Evolutionary conservation across 2,113 vertebrate species (phyloP), one percentile per base, ranked within the genome.

Genomic region (Sprattus sprattus): DNA sequence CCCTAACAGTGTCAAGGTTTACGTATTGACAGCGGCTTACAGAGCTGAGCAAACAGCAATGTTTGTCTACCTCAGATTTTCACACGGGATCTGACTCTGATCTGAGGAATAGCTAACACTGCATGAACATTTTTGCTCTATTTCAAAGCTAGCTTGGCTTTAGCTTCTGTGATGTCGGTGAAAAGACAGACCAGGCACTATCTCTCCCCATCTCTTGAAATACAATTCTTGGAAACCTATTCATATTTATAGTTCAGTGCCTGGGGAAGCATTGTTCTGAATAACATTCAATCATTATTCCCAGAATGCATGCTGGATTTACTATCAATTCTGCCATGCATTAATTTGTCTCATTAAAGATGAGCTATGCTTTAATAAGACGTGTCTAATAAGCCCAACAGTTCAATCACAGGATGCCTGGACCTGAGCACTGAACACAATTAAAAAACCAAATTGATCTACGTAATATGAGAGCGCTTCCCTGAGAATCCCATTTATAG

Each of bases 31-130:
- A 39, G 25, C 15, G 32, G 71, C 16, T 78, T 15, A 78, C 71
- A 39, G 10, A 78, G 71, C 32, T 15, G 71, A 78, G 71, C 71
- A 78, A 78, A 78, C 71, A 78, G 13, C 71, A 78, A 28, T 78
- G 71, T 78, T 78, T 78, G 71, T 78, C 25, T 39, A 32, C 28
- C 71, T 18, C 71, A 78, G 71, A 78, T 78, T 78, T 78, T 78
- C 71, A 78, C 71, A 78, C 71, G 71, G 71, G 13, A 78, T 78
- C 71, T 78, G 28, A 39, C 25, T 39, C 39, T 39, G 39, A 39
- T 39, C 39, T 32, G 32, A 39, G 3, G 10, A 11, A 39, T 16
- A 15, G 4, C 32, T 5, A 39, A 78, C 20, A 78, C 9, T 5
- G 28, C 13, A 25, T 32, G 28, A 67, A 10, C n/a, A 67, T 28